phyloP scores from a whole-genome alignment of 2,113 vertebrate species.

The Synodontis membranacea region DNA sequence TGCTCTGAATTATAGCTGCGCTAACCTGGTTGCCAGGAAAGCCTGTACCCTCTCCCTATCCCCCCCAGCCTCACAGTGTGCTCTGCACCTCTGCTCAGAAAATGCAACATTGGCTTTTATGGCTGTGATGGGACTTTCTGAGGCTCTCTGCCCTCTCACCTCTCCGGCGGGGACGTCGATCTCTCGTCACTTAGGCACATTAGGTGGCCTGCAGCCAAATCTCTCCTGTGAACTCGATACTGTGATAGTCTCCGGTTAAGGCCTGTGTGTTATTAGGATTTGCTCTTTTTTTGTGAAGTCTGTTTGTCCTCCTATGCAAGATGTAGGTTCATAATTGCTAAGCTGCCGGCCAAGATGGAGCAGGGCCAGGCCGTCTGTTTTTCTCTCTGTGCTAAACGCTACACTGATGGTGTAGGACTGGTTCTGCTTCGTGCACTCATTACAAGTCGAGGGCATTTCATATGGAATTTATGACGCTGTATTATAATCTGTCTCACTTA shows the following conservation, averaged over 20 bases:
- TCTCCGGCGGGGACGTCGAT: constrained; percentile 40
- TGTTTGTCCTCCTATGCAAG: constrained; percentile 36
- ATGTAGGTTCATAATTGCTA: constrained; percentile 48
- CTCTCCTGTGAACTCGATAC: constrained; percentile 32
- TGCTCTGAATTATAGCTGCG: constrained; percentile 52
- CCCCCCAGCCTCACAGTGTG: not conserved
- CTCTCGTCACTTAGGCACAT: constrained; percentile 43
- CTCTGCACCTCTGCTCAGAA: constrained; percentile 33
- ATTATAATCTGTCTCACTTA: constrained; percentile 10
- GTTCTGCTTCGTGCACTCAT: constrained; percentile 25
- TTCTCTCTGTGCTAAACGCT: constrained; percentile 39
- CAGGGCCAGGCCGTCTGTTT: constrained; percentile 49
- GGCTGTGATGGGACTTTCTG: constrained; percentile 44
- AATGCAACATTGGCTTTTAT: constrained; percentile 52
- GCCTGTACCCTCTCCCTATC: constrained; percentile 11
- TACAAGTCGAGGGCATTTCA: constrained; percentile 34
- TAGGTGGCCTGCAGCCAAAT: constrained; percentile 33
- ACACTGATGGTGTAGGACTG: constrained; percentile 27
- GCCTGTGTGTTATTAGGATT: constrained; percentile 13
- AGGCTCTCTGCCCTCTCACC: constrained; percentile 49
- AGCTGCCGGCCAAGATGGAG: constrained; percentile 45
- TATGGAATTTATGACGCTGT: constrained; percentile 33
- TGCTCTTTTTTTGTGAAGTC: constrained; percentile 14
- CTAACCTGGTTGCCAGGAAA: constrained; percentile 52
- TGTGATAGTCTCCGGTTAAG: constrained; percentile 21